Conservation (phyloP, 2,888 invertebrate species). For the Amaurobius ferox region DNA sequence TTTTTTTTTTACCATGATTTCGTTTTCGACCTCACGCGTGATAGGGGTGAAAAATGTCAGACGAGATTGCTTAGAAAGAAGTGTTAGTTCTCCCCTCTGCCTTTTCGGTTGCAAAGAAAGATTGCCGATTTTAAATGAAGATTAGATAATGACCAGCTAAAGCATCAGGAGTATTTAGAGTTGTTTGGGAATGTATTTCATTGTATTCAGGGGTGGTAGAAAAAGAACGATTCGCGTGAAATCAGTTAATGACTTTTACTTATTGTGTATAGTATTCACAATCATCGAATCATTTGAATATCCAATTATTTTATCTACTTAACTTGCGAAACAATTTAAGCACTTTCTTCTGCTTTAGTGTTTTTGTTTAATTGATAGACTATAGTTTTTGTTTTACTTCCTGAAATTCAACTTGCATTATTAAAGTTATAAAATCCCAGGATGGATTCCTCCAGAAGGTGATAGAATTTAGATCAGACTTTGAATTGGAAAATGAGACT, state of each 20-base stretch:
- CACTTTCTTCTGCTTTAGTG: too few species aligned
- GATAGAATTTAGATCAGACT: too few species aligned
- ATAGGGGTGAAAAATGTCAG: background rate
- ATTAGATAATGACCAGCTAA: background rate
- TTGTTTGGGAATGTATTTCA: background rate
- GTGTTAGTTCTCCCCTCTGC: background rate
- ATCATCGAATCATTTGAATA: background rate
- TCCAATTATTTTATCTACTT: too few species aligned
- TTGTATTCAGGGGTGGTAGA: background rate
- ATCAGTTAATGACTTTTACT: background rate
- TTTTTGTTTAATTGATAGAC: too few species aligned
- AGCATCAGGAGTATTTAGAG: background rate
- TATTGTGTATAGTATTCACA: background rate
- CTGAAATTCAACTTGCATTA: too few species aligned
- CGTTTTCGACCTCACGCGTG: background rate
- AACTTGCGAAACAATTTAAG: too few species aligned
- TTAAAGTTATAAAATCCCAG: too few species aligned
- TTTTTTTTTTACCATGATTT: background rate
- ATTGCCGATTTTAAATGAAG: background rate
- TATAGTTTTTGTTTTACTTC: too few species aligned
- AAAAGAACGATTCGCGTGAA: background rate
- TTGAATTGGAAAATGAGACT: too few species aligned
- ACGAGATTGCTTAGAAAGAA: background rate
- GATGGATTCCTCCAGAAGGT: too few species aligned
- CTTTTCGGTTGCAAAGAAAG: background rate